Conservation (phyloP, 1,140 invertebrate genomes). For the Drosophila arawakana region DNA sequence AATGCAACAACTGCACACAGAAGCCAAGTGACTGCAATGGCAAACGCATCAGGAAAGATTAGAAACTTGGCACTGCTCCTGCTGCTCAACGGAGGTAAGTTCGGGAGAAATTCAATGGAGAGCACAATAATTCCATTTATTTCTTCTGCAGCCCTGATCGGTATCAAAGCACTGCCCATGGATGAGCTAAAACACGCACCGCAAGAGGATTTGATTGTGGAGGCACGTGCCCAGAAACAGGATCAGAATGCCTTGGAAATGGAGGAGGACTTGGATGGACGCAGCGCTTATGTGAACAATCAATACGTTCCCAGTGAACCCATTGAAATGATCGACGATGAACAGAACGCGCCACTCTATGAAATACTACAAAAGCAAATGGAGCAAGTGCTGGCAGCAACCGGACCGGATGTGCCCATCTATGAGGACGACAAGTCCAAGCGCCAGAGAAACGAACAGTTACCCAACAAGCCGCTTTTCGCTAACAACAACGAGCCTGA, state of each 20-base stretch:
- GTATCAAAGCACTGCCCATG: constrained; percentile 21
- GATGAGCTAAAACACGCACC: constrained; percentile 43
- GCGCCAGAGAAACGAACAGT: constrained; percentile 41
- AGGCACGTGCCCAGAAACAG: constrained; percentile 46
- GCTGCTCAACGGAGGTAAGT: constrained; percentile 56
- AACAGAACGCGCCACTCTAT: constrained; percentile 68
- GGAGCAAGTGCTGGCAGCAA: constrained; percentile 72
- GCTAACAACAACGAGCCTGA: constrained; percentile 32
- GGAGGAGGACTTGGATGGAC: constrained; percentile 68
- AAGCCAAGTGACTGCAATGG: constrained; percentile 63
- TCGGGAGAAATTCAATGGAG: too few relatives aligned
- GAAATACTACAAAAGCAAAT: constrained; percentile 79
- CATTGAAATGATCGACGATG: constrained; percentile 52
- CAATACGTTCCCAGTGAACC: constrained; percentile 70
- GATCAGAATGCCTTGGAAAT: constrained; percentile 46
- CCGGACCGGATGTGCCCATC: constrained; percentile 59
- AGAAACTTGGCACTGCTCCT: constrained; percentile 34
- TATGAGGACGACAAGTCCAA: constrained; percentile 56
- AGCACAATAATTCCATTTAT: background rate
- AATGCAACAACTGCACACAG: constrained; percentile 46
- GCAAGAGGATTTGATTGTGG: constrained; percentile 8
- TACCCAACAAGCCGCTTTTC: constrained; percentile 61
- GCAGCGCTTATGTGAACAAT: constrained; percentile 79
- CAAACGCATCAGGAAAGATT: constrained; percentile 32
- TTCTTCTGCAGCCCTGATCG: constrained; percentile 23